Conservation (phyloP, 2,888 invertebrate species). For the Agonopterix heracliana region DNA sequence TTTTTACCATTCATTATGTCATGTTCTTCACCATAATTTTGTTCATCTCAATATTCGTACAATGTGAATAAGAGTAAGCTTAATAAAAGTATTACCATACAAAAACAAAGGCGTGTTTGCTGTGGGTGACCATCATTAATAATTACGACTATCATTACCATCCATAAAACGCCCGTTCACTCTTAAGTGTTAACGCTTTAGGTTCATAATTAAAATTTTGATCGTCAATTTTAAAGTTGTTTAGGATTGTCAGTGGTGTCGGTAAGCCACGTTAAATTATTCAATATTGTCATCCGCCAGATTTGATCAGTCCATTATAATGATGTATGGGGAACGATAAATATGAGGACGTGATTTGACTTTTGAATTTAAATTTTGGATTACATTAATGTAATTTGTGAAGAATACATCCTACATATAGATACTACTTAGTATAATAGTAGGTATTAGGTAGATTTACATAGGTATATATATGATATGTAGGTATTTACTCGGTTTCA, state of each 20-base stretch:
- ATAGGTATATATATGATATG: too few relatives aligned
- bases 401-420: too few relatives aligned
- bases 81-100: slow-evolving; percentile 16
- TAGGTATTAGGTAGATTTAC: too few relatives aligned
- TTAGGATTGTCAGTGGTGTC: slow-evolving; percentile 13
- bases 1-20: background rate
- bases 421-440: too few relatives aligned
- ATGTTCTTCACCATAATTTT: too few relatives aligned
- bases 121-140: slow-evolving; percentile 16
- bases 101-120: slow-evolving; percentile 16
- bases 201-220: background rate
- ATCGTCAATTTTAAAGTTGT: background rate
- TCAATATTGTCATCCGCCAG: slow-evolving; percentile 22
- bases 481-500: too few relatives aligned
- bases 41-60: background rate
- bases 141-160: background rate
- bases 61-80: slow-evolving; percentile 3
- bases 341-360: slow-evolving; percentile 16
- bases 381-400: too few relatives aligned
- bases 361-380: slow-evolving; percentile 1
- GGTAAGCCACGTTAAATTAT: slow-evolving; percentile 17
- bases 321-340: slow-evolving; percentile 36
- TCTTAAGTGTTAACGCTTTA: background rate
- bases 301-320: slow-evolving; percentile 35
- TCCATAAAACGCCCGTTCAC: background rate